Base-by-base conservation (phyloP, 2,888 invertebrate species). In the Polia nebulosa region DNA sequence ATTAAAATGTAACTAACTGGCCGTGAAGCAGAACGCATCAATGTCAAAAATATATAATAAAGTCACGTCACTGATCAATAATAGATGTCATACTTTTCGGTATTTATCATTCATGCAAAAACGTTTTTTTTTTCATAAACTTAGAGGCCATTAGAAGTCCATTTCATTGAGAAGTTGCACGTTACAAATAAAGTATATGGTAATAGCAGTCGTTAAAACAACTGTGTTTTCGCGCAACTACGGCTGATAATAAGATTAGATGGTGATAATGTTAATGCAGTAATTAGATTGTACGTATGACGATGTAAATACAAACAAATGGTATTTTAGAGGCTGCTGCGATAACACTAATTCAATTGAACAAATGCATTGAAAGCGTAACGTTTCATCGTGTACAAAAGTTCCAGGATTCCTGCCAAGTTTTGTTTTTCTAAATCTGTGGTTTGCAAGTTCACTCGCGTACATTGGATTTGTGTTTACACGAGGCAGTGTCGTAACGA, bases 221-320 rank as follows among this genome's bases (percentile, higher is more conserved):
- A 76, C 72, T 69, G 62, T 65, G 61, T 82, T 79, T 71, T 59
- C 58, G 52, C 71, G 64, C 79, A 63, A 79, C 63, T 76, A 71
- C 64, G 20, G 39, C 71, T 83, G 83, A 83, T 81, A 79, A 83
- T 74, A 65, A 77, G 83, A 79, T 83, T 81, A 81, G 66, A 78
- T 45, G 44, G 52, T 61, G 80, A 83, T 83, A 83, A 82, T 76
- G 71, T 81, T 82, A 82, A 83, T 82, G 75, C 77, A 82, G 76
- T 81, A 83, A 83, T 78, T 81, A 81, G 79, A 83, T 82, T 79
- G 72, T 78, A 73, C 53, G 65, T 76, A 74, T 72, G 72, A 73
- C 53, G 70, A 72, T 72, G 69, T 80, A 68, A 80, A 78, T 72
- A 82, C 78, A 76, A 80, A 80, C 76, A 78, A 70, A 76, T 70